A percentile compares a stretch with the other conserved stretches of the same genome.
phyloP scores from a whole-genome alignment of 1,140 invertebrate species.

The Aleiodes sp. region DNA sequence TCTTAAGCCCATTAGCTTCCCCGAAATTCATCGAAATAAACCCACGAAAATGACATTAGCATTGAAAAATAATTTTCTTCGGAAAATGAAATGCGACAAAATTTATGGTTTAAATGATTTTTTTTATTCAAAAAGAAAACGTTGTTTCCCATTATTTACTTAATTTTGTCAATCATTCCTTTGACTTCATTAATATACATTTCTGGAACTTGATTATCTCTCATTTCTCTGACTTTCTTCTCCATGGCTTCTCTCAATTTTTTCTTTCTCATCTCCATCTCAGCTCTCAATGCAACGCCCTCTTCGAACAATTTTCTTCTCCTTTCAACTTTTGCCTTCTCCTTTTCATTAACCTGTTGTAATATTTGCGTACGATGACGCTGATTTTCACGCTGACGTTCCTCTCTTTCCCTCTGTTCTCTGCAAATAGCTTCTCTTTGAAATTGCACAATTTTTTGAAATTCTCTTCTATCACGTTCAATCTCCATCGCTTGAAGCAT shows the following conservation, averaged over 20 bases:
- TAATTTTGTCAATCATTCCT: constrained; percentile 54
- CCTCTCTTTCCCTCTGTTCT: constrained; percentile 59
- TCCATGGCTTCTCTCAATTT: constrained; percentile 69
- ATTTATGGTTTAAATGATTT: neutral
- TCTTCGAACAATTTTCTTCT: constrained; percentile 73
- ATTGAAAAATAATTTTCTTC: too few relatives aligned
- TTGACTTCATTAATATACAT: constrained; percentile 60
- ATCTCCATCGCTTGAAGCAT: constrained; percentile 70
- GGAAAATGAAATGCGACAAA: too few relatives aligned
- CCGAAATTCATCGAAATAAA: too few relatives aligned
- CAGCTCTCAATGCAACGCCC: constrained; percentile 69
- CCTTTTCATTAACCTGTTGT: constrained; percentile 74
- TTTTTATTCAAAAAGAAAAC: neutral
- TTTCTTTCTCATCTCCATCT: constrained; percentile 68
- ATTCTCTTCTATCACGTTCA: constrained; percentile 70
- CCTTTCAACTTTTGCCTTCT: constrained; percentile 69
- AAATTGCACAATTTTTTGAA: constrained; percentile 64
- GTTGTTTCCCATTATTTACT: constrained; percentile 38
- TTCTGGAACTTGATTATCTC: constrained; percentile 55
- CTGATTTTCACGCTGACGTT: constrained; percentile 51
- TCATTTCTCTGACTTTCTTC: constrained; percentile 70
- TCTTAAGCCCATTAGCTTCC: too few relatives aligned
- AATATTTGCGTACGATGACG: constrained; percentile 56
- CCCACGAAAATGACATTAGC: too few relatives aligned
- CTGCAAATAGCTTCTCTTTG: constrained; percentile 57